Base-by-base conservation (phyloP, 2,888 invertebrate genomes). In the Philaethria dido region DNA sequence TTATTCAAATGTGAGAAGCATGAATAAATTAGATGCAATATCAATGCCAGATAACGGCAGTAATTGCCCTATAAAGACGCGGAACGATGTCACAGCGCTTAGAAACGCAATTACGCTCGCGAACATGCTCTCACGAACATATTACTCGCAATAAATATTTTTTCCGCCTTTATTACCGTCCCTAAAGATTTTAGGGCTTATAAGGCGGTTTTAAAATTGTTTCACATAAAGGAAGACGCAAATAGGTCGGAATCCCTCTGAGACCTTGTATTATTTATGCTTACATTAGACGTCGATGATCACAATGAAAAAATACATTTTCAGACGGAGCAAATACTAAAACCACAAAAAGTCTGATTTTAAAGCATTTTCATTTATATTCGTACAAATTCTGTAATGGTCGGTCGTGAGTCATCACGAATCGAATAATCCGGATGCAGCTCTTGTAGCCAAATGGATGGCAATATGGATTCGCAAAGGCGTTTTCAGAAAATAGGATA, bases 31-130 rank as follows among this genome's bases (percentile, higher is more conserved):
- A 88, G 83, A 89, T 90, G 89, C 88, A 89, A 87, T 89, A 91
- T 89, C 89, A 90, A 91, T 89, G 90, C 88, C 89, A 91, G 90
- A 90, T 91, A 90, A 89, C 85, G 85, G 78, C 87, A 82, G 86
- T 89, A 89, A 91, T 90, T 90, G 88, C 88, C 85, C 89, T 89
- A 91, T 91, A 90, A 91, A 91, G 87, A 85, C 85, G 85, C 81
- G 83, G 79, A 88, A 89, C 87, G 89, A 89, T 88, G 88, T 88
- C 86, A 85, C 82, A 83, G 82, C 82, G 89, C 85, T 84, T 87
- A 87, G 87, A 84, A 84, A 88, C 82, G 87, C 87, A 87, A 89
- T 90, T 89, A 89, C 83, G 83, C 80, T 77, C 80, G 78, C 84
- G 80, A 84, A 81, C 86, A 85, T 88, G 80, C 85, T 84, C 81